Evolutionary conservation across 2,797 vertebrate genomes (phyloP), one percentile per base, ranked within the genome.

Genomic region (Botia almorhae): DNA sequence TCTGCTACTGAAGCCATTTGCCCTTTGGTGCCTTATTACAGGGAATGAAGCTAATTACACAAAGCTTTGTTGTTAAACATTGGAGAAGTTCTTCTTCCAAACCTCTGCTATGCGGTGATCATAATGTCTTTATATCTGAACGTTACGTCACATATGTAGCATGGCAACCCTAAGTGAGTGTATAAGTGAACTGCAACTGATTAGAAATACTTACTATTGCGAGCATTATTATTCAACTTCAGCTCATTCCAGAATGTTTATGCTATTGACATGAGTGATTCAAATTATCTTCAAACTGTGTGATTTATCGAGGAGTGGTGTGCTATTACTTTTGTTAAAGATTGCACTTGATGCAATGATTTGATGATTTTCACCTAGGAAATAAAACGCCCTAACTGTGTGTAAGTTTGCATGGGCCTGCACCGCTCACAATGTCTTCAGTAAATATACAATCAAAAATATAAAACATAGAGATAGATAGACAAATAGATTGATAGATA

Each of bases 401-500:
- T 26, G 23, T 26, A 26, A 26, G 23, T 26, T 26, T 26, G 23
- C 23, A 26, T 26, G 23, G 23, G 23, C 23, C 23, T 39, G 7
- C 36, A 39, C 36, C 36, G 7, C 36, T 39, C 7, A 39, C 36
- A 39, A 39, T 39, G 4, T 4, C 36, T 39, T 39, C 36, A 39
- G 7, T 4, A 39, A 39, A 43, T 43, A 43, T 43, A 43, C 39
- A 7, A 33, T 33, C 33, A 33, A 33, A 33, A 33, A 43, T 43
- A 43, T 43, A 43, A 43, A 43, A 33, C 3, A 33, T 33, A 33
- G 39, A 10, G 51, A 69, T 55, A 33, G 16, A 67, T 88, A 88
- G 72, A 69, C 43, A 80, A 55, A 70, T 39, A 50, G 60, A 92
- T 87, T 79, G 75, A 68, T 55, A 73, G 26, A 72, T 76, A 72